Percentiles rank a stretch among this genome's conserved stretches.
Conservation (phyloP, 1,140 invertebrate species). For the Vollenhovia emeryi region DNA sequence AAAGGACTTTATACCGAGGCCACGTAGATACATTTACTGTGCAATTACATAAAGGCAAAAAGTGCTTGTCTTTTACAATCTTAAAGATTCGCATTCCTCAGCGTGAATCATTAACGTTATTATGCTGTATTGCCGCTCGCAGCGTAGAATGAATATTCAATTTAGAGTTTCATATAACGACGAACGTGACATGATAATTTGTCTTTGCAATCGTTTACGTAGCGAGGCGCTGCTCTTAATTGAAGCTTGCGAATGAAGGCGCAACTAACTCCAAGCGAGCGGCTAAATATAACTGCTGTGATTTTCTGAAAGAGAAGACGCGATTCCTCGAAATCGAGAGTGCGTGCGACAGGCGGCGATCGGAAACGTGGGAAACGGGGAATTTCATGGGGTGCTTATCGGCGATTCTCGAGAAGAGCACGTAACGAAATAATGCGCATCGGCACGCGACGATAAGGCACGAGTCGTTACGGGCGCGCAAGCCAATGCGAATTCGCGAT, state of each 20-base stretch:
- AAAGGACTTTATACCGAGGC: neutral
- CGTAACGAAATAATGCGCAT: constrained; percentile 43
- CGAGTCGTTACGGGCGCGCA: constrained; percentile 8
- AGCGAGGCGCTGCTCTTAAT: neutral
- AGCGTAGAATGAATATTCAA: neutral
- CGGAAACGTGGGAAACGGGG: constrained; percentile 32
- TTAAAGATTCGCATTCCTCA: neutral
- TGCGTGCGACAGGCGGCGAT: constrained; percentile 27
- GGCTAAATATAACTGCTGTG: neutral
- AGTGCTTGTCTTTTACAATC: neutral
- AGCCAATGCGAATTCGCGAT: constrained; percentile 14
- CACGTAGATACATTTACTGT: neutral
- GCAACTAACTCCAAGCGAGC: neutral
- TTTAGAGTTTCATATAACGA: neutral
- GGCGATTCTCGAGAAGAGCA: constrained; percentile 29
- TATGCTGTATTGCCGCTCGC: neutral
- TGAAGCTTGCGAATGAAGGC: neutral
- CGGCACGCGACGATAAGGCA: constrained; percentile 50
- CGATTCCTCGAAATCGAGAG: constrained; percentile 42
- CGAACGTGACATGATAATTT: neutral
- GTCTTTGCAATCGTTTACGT: neutral
- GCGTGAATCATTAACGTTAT: neutral
- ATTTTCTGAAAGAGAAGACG: constrained; percentile 8
- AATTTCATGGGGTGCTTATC: constrained; percentile 40
- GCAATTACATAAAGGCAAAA: neutral